These are phyloP conservation scores for Parauchenoglanis punctatus DNA, from an alignment of 2,797 vertebrate genomes.

Conservation along the genomic window DNA sequence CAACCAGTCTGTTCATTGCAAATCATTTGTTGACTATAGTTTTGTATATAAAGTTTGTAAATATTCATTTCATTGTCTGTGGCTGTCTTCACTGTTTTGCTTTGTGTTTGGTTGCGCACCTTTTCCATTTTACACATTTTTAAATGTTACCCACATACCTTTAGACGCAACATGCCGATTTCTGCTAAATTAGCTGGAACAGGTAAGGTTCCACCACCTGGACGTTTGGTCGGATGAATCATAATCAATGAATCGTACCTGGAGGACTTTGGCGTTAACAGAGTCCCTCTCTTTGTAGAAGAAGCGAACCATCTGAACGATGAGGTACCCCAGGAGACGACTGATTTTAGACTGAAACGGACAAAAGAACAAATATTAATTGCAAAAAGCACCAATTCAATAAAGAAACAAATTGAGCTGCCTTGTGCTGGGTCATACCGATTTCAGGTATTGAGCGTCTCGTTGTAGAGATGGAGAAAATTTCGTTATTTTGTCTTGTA, in stretches of 20 bases:
- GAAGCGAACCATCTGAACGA: slow-evolving; percentile 98
- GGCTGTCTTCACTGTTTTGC: no score
- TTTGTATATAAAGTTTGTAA: no score
- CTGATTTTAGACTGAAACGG: slow-evolving; percentile 89
- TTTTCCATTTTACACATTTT: no score
- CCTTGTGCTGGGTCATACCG: slow-evolving; percentile 72
- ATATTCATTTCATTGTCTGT: no score
- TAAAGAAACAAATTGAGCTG: background rate
- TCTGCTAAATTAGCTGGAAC: background rate
- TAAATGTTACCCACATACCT: no score
- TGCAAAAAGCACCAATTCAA: background rate
- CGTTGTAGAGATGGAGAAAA: slow-evolving; percentile 92
- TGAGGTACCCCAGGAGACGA: slow-evolving; percentile 93
- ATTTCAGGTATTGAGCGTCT: slow-evolving; percentile 97
- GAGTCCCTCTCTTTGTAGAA: slow-evolving; percentile 99
- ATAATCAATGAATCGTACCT: slow-evolving; percentile 72
- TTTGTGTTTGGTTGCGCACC: no score
- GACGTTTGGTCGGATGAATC: background rate
- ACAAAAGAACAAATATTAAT: slow-evolving; percentile 20
- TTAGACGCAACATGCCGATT: no score
- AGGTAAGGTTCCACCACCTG: background rate
- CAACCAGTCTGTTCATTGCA: no score
- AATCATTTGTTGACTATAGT: no score
- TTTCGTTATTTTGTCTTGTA: slow-evolving; percentile 98
- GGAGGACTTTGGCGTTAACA: slow-evolving; percentile 99